Evolutionary conservation across 2,888 invertebrate genomes (phyloP), one percentile per base, ranked within the genome.

Genomic region (Crematogaster levior): DNA sequence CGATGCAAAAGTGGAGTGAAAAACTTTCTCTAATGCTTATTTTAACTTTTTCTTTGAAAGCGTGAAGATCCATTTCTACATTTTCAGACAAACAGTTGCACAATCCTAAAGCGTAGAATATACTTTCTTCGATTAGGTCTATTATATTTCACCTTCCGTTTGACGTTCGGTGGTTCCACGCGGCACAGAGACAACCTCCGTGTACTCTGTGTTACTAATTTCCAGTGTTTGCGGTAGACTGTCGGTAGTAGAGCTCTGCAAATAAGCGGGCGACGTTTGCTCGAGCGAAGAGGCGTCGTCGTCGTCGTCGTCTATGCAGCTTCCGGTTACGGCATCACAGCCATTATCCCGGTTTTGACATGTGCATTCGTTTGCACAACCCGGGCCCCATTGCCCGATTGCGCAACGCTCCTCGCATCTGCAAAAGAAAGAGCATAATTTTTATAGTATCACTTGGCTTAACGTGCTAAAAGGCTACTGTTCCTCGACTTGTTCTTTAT

Each of bases 381-480:
- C 96, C 10, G 96, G 95, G 0, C 98, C 98, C 96, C 97, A 98
- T 88, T 95, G 95, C 85, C 96, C 96, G 48, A 95, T 93, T 37
- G 96, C 96, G 92, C 98, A 98, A 84, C 95, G 86, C 68, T 88
- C 86, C 40, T 90, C 87, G 87, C 94, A 94, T 56, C 94, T 94
- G 43, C 68, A 12, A 27, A 40, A 61, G 15, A 21, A 48, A 72
- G 21, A 24, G n/a, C n/a, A 21, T n/a, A 9, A 51, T 21, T 56
- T 65, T 24, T 18, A 30, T 1, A 21, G 24, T 70, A 46, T 84
- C 61, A 51, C 40, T 48, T 5, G 43, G 18, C 12, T 74, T 34
- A 10, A 7, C 10, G 34, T 15, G 21, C 18, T 18, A 9, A n/a
- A n/a, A n/a, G n/a, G n/a, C n/a, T n/a, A n/a, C n/a, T n/a, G n/a